Base-by-base conservation (phyloP, 2,113 vertebrate genomes). In the Uropsilus gracilis region DNA sequence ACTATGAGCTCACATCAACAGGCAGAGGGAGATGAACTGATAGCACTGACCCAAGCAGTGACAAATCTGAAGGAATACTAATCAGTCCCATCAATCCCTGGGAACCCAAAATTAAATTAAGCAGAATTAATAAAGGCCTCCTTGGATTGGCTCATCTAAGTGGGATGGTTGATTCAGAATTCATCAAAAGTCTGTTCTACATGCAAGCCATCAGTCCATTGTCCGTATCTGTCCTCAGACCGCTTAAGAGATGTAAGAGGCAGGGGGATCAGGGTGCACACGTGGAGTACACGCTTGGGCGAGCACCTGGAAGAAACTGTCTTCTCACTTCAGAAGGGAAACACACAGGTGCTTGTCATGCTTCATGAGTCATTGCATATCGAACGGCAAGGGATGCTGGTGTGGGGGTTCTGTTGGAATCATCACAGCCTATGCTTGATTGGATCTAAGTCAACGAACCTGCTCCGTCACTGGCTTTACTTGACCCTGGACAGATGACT, bases 11-110 rank as follows among this genome's bases (percentile, higher is more conserved):
- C 13, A 93, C 97, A 95, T 69, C 84, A 97, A 89, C 24, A 96
- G 86, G 94, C 82, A 72, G 68, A 93, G 97, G n/a, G n/a, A 97
- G 53, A 92, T 93, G 93, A 98, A 93, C 66, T 94, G 95, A 96
- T 0, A 16, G n/a, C 28, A 39, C 75, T 69, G 44, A 71, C 91
- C 63, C 59, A 95, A 0, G 11, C 64, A 92, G 37, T 37, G 66
- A 95, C 89, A 94, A 55, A 94, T 81, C 73, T 94, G 76, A 97
- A 89, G 96, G 83, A 97, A 96, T 90, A 75, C 13, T 68, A 89
- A 86, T 76, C 92, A 95, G 75, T 85, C 64, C 95, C 89, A 66
- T 92, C 18, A 30, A 61, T 37, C 3, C 12, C 11, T 16, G 39
- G 59, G 68, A 95, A 95, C 42, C 64, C 50, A 91, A 96, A 96